Conservation (phyloP, 2,888 invertebrate genomes). For the Cinara cedri region DNA sequence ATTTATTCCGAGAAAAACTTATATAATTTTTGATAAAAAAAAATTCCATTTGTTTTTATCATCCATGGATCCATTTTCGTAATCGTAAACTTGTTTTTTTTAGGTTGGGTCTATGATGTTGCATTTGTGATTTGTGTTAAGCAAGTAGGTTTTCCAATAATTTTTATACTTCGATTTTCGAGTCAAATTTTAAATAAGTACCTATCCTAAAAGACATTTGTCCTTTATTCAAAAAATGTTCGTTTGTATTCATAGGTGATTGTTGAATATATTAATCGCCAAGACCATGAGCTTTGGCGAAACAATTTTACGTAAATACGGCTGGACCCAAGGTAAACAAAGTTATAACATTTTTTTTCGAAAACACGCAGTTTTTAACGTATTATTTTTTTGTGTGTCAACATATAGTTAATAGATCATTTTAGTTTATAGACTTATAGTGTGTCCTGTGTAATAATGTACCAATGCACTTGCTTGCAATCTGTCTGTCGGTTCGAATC, state of each 20-base stretch:
- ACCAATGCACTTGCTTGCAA: constrained; percentile 32
- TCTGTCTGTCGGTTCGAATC: constrained; percentile 46
- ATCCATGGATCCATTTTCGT: constrained; percentile 44
- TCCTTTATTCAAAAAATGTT: not conserved
- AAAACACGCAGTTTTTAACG: not conserved
- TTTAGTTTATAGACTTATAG: not conserved
- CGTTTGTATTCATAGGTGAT: constrained; percentile 25
- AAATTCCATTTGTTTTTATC: constrained; percentile 41
- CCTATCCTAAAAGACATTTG: not conserved
- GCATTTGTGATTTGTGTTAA: constrained; percentile 52
- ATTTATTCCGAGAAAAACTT: not conserved
- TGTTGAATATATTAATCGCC: not conserved
- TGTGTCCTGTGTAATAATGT: not conserved
- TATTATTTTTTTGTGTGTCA: not conserved
- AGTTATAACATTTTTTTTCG: not conserved
- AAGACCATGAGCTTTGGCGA: constrained; percentile 58
- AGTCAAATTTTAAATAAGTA: not conserved
- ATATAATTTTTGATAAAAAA: constrained; percentile 12
- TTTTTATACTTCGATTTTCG: not conserved
- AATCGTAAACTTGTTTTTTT: constrained; percentile 49
- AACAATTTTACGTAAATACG: constrained; percentile 58
- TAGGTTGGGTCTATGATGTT: constrained; percentile 56
- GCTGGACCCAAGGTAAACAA: constrained; percentile 58
- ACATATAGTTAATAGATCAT: not conserved
- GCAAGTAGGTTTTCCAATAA: constrained; percentile 24